Evolutionary conservation across 2,888 invertebrate species (phyloP), one percentile per base, ranked within the genome.

Genomic region (Neoitamus cyanurus): DNA sequence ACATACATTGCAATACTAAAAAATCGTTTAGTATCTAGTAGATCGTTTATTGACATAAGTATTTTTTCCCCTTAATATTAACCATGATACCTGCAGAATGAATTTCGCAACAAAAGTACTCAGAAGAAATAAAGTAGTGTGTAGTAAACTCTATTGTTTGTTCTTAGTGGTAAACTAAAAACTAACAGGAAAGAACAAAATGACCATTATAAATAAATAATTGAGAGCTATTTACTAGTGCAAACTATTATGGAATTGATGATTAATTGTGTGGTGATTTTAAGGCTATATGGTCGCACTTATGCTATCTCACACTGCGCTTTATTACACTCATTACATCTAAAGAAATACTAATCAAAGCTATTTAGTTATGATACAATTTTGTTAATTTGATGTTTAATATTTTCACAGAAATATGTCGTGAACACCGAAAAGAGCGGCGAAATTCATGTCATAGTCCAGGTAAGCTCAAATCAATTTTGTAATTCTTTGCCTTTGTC

Each of bases 371-470:
- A 5, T 31, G 42, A 1, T 15, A 42, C n/a, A 4, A 42, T 1
- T 42, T 42, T n/a, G 4, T 42, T 42, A 42, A 42, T 42, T 42
- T 42, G 13, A 42, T 42, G 34, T 84, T 84, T 78, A 77, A 37
- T 85, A n/a, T 87, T 93, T 94, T 95, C 94, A 15, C 93, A 95
- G 95, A 95, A 94, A 93, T 95, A 95, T 91, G 93, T 94, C 87
- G 94, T 95, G 88, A 94, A 94, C 89, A 95, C 95, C 73, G 95
- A 95, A 88, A 92, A 94, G 88, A 94, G 95, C 88, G 96, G 96
- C 48, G 94, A 95, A 87, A 93, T 96, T 73, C 94, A 94, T 87
- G 95, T 96, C 2, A 95, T 95, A 88, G 95, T 96, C 30, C 95
- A 96, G 94, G 96, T 95, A 91, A 88, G 42, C 20, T 72, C 1